Conservation (phyloP, 1,140 invertebrate species). For the Cotesia chilonis region DNA sequence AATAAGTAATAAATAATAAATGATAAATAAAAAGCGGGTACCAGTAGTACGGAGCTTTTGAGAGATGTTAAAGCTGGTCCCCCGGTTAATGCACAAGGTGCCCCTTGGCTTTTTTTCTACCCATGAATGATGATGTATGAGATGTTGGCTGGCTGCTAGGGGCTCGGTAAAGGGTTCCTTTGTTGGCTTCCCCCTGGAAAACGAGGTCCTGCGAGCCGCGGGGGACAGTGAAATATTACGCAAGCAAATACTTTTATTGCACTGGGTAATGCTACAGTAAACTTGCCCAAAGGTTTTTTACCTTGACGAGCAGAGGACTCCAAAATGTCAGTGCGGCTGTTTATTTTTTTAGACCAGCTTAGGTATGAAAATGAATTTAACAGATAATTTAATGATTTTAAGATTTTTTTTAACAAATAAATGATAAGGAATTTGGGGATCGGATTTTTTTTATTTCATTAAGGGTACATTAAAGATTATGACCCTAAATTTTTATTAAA, state of each 20-base stretch:
- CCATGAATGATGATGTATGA: constrained; percentile 66
- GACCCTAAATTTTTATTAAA: no score
- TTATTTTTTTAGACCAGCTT: no score
- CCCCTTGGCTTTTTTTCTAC: constrained; percentile 36
- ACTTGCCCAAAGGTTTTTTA: background rate
- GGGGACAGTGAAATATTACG: constrained; percentile 58
- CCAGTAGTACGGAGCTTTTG: constrained; percentile 2
- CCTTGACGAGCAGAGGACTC: background rate
- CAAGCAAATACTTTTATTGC: background rate
- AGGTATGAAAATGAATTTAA: no score
- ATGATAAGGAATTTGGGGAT: no score
- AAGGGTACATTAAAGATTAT: no score
- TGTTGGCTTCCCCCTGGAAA: constrained; percentile 45
- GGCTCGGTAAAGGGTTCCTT: constrained; percentile 65
- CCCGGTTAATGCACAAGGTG: background rate
- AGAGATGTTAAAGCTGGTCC: constrained; percentile 29
- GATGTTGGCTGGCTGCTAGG: constrained; percentile 63
- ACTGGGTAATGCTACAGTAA: constrained; percentile 3
- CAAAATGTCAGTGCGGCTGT: constrained; percentile 10
- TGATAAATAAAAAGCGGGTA: constrained; percentile 19
- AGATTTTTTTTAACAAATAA: no score
- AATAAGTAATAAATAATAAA: background rate
- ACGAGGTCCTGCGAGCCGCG: constrained; percentile 3
- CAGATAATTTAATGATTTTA: no score
- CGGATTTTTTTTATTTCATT: no score